Evolutionary conservation across 1,140 invertebrate species (phyloP), one percentile per base, ranked within the genome.

Genomic region (Akabosia matsudoensis): DNA sequence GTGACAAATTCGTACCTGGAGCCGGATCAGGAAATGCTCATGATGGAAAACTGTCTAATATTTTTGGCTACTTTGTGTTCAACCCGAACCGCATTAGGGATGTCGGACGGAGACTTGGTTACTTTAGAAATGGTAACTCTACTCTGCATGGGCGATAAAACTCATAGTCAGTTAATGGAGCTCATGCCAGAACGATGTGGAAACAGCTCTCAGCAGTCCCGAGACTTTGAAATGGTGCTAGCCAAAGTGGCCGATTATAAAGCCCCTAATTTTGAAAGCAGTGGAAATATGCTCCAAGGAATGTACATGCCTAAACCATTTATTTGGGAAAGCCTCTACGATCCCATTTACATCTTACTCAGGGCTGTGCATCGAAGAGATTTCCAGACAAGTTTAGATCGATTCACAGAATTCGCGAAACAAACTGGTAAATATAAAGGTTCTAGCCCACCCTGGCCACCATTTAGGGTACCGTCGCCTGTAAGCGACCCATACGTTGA

Each of bases 151-250:
- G 90, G 91, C 61, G 96, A 98, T 85, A 94, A 96, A 85, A 97
- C 96, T 0, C 96, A 98, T 85, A 96, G 93, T 80, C 95, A 97
- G 84, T 86, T 98, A 24, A 92, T 96, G 85, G 96, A 98, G 84
- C 85, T 95, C 33, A 96, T 98, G 92, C 96, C 97, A 0, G 96
- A 98, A 86, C 88, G 95, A 30, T 97, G 93, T 82, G 95, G 95
- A 7, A 93, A 93, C 82, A 83, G 83, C 70, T 91, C 92, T 28
- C 93, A 95, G 83, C n/a, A n/a, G 37, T 93, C 92, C 64, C 90
- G 92, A 82, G 94, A 96, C 85, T 96, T 97, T 85, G 95, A 97
- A 85, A 88, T 90, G 45, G 90, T 93, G 61, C 87, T 97, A 26
- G 61, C 61, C 61, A 67, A 31, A 67, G 61, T 67, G 2, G 61